Conservation (phyloP, 1,140 invertebrate genomes). For the Atta texana region DNA sequence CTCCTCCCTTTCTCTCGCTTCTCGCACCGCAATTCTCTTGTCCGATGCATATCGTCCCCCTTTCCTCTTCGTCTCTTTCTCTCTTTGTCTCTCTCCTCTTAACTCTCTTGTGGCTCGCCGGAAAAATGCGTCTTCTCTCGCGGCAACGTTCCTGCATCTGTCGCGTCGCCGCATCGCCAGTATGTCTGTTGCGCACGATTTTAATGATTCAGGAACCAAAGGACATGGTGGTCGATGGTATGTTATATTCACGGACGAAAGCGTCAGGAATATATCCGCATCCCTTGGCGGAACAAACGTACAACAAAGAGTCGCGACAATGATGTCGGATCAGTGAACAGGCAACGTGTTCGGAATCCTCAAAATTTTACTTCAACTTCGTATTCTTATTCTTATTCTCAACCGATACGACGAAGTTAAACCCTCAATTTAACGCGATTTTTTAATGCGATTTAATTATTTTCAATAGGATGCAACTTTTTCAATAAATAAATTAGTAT, state of each 20-base stretch:
- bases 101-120: constrained; percentile 52
- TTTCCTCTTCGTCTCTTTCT: constrained; percentile 37
- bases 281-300: background rate
- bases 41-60: constrained; percentile 51
- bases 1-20: constrained; percentile 32
- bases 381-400: background rate
- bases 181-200: background rate
- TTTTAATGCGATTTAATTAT: background rate
- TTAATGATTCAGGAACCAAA: constrained; percentile 29
- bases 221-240: background rate
- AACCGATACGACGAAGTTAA: background rate
- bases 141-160: constrained; percentile 11
- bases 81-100: constrained; percentile 35
- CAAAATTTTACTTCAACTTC: background rate
- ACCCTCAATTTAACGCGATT: background rate
- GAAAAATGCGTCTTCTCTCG: constrained; percentile 50
- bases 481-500: constrained; percentile 6
- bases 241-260: background rate
- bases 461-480: background rate
- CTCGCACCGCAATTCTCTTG: constrained; percentile 39
- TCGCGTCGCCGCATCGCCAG: background rate
- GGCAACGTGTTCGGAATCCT: background rate
- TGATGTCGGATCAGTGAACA: background rate
- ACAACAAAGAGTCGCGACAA: background rate
- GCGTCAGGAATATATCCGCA: background rate